Evolutionary conservation across 2,888 invertebrate genomes (phyloP), one percentile per base, ranked within the genome.

Genomic region (Ommatoiulus sabulosus): DNA sequence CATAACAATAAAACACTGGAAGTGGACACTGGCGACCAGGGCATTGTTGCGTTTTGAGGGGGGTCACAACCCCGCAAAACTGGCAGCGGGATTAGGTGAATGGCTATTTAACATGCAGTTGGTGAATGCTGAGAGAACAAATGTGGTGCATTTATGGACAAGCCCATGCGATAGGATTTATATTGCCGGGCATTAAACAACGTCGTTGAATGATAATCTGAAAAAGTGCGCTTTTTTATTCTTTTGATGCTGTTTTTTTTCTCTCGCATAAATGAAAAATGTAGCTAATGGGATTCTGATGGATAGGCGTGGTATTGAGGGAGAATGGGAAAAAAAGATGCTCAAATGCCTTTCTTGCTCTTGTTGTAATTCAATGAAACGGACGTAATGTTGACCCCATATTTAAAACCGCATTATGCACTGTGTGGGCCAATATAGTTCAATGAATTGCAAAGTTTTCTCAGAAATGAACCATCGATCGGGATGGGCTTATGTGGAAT

Each of bases 1-100:
- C 63, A n/a, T 63, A 63, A 63, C 63, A 63, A 63, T 63, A 63
- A 63, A 63, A 63, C 63, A 63, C 63, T 63, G 63, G 20, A 63
- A 63, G 63, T 63, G 63, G 63, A 63, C 63, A 63, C 63, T 63
- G 63, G 63, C 63, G 20, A 63, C 17, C 63, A 20, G 63, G 63
- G 63, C n/a, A 63, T 63, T 63, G 20, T 63, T n/a, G 63, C 63
- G 63, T 20, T 63, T 63, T 20, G 63, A 63, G 63, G 63, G 63
- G 63, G 63, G 17, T 63, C 17, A 48, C 48, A 48, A 48, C 48
- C 48, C 48, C 48, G 63, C 20, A 20, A 63, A 57, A 57, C 57
- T 57, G 57, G 57, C 63, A 0, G n/a, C n/a, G 63, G 63, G 63
- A 63, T 63, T 63, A 63, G 63, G n/a, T 20, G 6, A 63, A 63